Conservation (phyloP, 2,888 invertebrate genomes). For the Limnephilus auricula region DNA sequence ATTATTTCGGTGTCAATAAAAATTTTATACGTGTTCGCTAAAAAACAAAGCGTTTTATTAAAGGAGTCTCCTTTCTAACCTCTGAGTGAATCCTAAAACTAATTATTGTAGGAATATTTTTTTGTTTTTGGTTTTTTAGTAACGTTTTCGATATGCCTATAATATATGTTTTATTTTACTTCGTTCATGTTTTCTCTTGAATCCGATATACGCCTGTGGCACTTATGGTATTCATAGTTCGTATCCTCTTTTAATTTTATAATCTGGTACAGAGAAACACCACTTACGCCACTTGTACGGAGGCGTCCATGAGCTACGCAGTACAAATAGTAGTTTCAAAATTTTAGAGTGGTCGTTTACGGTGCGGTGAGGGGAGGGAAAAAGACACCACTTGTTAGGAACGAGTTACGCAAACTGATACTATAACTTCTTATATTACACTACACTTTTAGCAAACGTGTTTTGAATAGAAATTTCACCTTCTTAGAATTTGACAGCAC, state of each 20-base stretch:
- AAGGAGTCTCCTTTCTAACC: no score
- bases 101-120: no score
- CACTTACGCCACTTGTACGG: background rate
- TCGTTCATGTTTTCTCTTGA: no score
- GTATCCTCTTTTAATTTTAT: background rate
- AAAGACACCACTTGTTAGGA: background rate
- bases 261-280: background rate
- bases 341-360: background rate
- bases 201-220: background rate
- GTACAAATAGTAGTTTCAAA: background rate
- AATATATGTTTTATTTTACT: no score
- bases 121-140: no score
- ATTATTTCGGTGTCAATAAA: no score
- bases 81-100: no score
- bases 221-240: background rate
- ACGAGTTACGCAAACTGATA: background rate
- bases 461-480: background rate
- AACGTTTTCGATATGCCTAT: no score
- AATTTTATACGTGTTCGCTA: no score
- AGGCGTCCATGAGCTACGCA: background rate
- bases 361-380: background rate
- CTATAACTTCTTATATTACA: background rate
- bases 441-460: background rate
- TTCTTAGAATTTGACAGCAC: background rate
- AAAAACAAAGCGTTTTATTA: no score